These are phyloP conservation scores for Sebastes variabilis DNA, from an alignment of 2,797 vertebrate species.

Conservation along the genomic window DNA sequence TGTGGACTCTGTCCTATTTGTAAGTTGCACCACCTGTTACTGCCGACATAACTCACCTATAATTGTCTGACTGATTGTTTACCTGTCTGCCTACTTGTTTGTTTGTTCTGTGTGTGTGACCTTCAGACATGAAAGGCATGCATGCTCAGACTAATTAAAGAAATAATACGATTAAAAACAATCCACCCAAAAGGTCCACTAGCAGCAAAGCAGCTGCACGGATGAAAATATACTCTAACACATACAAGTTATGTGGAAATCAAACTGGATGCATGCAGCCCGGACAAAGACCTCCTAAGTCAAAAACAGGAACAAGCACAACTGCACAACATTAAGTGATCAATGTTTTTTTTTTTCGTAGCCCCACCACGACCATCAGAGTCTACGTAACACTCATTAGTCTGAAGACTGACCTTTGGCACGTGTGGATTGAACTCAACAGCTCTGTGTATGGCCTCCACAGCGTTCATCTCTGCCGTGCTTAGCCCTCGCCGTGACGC, in stretches of 20 bases:
- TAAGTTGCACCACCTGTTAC: neutral
- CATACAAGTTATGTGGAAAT: neutral
- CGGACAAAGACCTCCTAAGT: no score
- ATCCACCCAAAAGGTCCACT: neutral
- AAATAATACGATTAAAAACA: neutral
- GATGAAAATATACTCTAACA: neutral
- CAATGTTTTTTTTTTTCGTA: neutral
- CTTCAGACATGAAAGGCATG: neutral
- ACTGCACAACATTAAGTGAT: neutral
- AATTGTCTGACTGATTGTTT: neutral
- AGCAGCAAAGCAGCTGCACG: no score
- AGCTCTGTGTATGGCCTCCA: conserved; percentile 99
- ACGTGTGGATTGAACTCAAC: conserved; percentile 99
- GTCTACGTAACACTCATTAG: neutral
- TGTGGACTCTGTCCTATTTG: neutral
- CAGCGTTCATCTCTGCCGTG: conserved; percentile 98
- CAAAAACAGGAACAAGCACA: neutral
- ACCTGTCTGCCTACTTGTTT: neutral
- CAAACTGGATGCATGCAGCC: neutral
- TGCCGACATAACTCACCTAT: neutral
- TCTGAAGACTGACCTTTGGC: conserved; percentile 90
- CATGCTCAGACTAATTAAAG: neutral
- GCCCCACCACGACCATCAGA: neutral
- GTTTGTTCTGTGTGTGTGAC: neutral
- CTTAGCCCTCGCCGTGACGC: conserved; percentile 97